phyloP scores from a whole-genome alignment of 2,888 invertebrate genomes.

The Cenopis cana region DNA sequence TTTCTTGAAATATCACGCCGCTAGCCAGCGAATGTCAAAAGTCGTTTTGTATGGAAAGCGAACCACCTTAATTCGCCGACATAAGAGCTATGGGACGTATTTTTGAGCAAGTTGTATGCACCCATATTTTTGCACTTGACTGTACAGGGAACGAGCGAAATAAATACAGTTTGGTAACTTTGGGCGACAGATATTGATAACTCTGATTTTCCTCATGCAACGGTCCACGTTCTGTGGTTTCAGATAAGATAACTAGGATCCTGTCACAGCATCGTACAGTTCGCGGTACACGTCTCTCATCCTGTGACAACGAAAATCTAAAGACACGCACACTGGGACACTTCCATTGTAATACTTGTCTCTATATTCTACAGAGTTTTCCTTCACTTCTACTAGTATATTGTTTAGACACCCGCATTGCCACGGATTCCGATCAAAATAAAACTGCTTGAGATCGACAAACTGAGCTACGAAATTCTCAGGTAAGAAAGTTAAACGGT shows the following conservation, averaged over 20 bases:
- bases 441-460: not conserved
- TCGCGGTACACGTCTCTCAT: slow-evolving; percentile 1
- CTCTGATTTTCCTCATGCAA: not conserved
- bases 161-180: too few relatives aligned
- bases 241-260: not conserved
- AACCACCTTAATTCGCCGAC: too few relatives aligned
- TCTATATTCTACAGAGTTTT: slow-evolving; percentile 1
- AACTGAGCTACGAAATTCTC: slow-evolving; percentile 4
- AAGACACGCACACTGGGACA: not conserved
- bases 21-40: too few relatives aligned
- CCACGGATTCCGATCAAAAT: slow-evolving; percentile 15
- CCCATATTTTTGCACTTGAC: too few relatives aligned
- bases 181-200: too few relatives aligned
- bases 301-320: slow-evolving; percentile 16
- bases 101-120: too few relatives aligned
- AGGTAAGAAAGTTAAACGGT: slow-evolving; percentile 13
- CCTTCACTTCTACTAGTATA: slow-evolving; percentile 1
- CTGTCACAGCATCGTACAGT: not conserved
- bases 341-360: not conserved
- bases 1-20: too few relatives aligned
- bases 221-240: not conserved
- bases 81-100: too few relatives aligned
- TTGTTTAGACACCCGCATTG: slow-evolving; percentile 20
- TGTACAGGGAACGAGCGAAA: too few relatives aligned
- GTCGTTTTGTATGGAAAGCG: too few relatives aligned